These are phyloP conservation scores for Sphenopsis melanotis DNA, from an alignment of 2,797 vertebrate genomes.

Conservation along the genomic window DNA sequence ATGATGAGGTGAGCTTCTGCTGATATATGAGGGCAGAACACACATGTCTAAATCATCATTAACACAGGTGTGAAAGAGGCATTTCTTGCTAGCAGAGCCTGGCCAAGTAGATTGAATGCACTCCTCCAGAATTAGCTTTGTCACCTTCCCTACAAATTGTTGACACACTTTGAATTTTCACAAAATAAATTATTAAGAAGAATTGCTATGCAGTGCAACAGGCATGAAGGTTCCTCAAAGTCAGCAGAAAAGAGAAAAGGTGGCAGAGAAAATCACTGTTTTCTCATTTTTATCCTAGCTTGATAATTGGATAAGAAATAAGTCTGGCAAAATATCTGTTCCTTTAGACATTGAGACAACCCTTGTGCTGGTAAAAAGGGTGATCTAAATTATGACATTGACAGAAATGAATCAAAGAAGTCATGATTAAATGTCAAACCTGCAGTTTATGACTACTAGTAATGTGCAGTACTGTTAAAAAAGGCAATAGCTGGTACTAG, in stretches of 20 bases:
- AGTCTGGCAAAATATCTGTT: background rate
- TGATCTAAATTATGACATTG: background rate
- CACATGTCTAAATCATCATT: background rate
- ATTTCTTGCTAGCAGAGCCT: background rate
- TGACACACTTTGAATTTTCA: slow-evolving; percentile 6
- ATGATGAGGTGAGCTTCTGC: background rate
- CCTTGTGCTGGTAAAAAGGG: background rate
- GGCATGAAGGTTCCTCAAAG: background rate
- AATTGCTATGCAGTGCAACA: background rate
- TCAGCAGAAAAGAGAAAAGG: background rate
- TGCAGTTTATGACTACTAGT: background rate
- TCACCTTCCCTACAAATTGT: background rate
- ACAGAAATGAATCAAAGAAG: background rate
- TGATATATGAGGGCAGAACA: background rate
- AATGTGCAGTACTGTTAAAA: background rate
- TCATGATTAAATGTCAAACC: background rate
- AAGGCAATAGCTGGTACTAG: background rate
- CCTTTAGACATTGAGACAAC: background rate
- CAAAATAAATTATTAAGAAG: background rate
- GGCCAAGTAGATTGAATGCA: background rate
- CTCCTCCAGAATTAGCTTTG: slow-evolving; percentile 14
- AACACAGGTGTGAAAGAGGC: background rate
- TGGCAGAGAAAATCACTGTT: background rate
- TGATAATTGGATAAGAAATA: background rate
- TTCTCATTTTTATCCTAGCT: background rate